Percentiles rank a stretch among this genome's conserved stretches.
phyloP scores from a whole-genome alignment of 1,140 invertebrate genomes.

The Antheraea mylitta region DNA sequence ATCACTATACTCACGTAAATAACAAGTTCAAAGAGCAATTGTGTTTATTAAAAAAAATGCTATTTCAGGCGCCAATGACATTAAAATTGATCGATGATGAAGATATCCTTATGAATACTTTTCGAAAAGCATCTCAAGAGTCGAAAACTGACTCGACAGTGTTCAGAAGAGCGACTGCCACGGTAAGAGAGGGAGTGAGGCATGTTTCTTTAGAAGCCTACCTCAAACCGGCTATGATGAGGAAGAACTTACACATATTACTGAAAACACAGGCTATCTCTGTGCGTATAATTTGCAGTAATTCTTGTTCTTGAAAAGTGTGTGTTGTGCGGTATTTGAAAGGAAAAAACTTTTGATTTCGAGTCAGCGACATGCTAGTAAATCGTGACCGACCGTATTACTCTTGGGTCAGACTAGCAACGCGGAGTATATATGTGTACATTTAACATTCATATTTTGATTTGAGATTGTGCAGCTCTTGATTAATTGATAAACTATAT shows the following conservation, averaged over 20 bases:
- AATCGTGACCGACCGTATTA: too few species aligned
- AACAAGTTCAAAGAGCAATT: too few species aligned
- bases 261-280: conserved; percentile 82
- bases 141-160: conserved; percentile 59
- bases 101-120: conserved; percentile 71
- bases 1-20: too few species aligned
- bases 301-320: too few species aligned
- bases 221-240: conserved; percentile 82
- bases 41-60: not conserved
- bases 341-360: too few species aligned
- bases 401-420: too few species aligned
- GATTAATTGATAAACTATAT: too few species aligned
- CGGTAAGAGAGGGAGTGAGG: conserved; percentile 81
- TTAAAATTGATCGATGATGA: conserved; percentile 50
- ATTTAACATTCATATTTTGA: too few species aligned
- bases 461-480: too few species aligned
- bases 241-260: conserved; percentile 85
- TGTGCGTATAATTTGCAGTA: conserved; percentile 42
- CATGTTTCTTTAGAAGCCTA: conserved; percentile 84
- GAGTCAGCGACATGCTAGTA: too few species aligned
- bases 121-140: conserved; percentile 66
- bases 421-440: too few species aligned
- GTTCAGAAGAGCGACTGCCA: conserved; percentile 54
- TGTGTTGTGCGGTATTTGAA: too few species aligned
- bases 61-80: conserved; percentile 58